Conservation (phyloP, 1,140 invertebrate species). For the Dermatophagoides farinae region DNA sequence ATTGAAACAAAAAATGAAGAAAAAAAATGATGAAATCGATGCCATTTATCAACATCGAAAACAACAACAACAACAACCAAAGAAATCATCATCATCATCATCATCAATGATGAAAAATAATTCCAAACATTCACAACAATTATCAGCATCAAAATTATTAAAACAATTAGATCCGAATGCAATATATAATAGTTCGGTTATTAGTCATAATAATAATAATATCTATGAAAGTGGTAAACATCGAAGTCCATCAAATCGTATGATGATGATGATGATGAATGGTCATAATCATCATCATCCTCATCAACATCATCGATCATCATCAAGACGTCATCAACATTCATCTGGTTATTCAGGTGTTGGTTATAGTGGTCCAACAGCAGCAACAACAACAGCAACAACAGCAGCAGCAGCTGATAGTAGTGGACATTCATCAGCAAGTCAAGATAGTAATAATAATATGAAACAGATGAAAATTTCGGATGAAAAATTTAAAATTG, state of each 20-base stretch:
- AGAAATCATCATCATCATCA: no score
- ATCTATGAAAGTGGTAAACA: background rate
- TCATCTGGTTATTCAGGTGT: background rate
- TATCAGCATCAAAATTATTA: background rate
- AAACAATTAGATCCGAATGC: background rate
- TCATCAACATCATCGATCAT: background rate
- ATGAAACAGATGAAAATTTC: background rate
- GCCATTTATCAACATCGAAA: no score
- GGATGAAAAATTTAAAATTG: background rate
- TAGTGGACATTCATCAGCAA: background rate
- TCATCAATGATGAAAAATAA: no score
- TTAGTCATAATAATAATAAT: background rate
- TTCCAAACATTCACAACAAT: no score
- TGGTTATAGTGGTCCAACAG: background rate
- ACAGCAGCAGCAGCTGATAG: no score
- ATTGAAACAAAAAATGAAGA: background rate
- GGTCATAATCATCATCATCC: background rate
- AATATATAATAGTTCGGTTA: background rate
- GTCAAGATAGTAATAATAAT: conserved; percentile 6
- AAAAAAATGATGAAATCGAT: background rate
- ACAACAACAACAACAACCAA: no score
- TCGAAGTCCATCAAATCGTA: background rate
- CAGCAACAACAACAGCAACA: background rate
- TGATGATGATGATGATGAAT: background rate
- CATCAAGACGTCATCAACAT: background rate